Evolutionary conservation across 1,140 invertebrate genomes (phyloP), one percentile per base, ranked within the genome.

Genomic region (Ruditapes philippinarum): DNA sequence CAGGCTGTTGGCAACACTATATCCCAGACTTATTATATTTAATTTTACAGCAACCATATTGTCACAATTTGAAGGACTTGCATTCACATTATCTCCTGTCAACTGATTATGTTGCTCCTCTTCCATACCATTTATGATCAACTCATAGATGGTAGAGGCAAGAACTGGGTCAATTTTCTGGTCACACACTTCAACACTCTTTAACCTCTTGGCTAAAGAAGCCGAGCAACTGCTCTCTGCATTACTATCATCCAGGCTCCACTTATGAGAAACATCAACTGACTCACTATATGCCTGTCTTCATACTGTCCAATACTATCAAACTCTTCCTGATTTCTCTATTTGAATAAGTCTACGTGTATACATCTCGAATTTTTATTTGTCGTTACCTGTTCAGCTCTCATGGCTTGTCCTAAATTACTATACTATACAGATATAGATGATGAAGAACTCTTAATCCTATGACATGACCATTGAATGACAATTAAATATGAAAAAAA

Each of bases 181-280:
- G 54, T 54, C 49, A 57, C 76, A 80, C 19, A 33, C 40, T 80
- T 80, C 76, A n/a, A 54, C 49, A 38, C 19, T 76, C n/a, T 45
- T 22, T 11, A 36, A 38, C 36, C 36, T 38, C 33, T 76, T 76
- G 17, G 31, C n/a, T 45, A 38, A 25, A 42, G n/a, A n/a, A 17
- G 36, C 73, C 36, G 40, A 76, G 40, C 73, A 38, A 76, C 36
- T 76, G 28, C 73, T 76, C n/a, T 38, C 65, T 25, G 36, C 28
- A n/a, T 28, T 36, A 33, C 4, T 28, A 70, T 70, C 65, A 12
- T 28, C 28, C 65, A n/a, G n/a, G n/a, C n/a, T n/a, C n/a, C n/a
- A n/a, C n/a, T n/a, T n/a, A n/a, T n/a, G n/a, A n/a, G n/a, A n/a
- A n/a, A n/a, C n/a, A n/a, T n/a, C n/a, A n/a, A n/a, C n/a, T n/a